Base-by-base conservation (phyloP, 2,888 invertebrate species). In the Barypeithes pellucidus region DNA sequence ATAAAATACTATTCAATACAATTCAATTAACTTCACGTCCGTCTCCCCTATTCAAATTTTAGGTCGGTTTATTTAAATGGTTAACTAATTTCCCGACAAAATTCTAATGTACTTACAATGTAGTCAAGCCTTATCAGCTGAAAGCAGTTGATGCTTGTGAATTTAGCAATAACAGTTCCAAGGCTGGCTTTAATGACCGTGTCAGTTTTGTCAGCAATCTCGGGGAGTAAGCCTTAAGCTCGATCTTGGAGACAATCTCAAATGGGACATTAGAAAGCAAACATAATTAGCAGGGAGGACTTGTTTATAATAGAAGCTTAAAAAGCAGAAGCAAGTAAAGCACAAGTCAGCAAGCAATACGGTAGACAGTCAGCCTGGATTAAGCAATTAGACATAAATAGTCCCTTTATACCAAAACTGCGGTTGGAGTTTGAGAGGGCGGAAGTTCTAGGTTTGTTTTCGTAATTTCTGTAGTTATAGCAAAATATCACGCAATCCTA, bases 1-100 rank as follows among this genome's bases (percentile, higher is more conserved):
- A 50, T 50, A 50, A 50, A 24, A 50, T 3, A 24, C 22, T 12
- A 50, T 22, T 50, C 24, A 50, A 24, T 50, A 50, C 50, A 50
- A 50, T 50, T 24, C 24, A 50, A 50, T 50, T 50, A 50, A 50
- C 24, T 22, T 24, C n/a, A 9, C 20, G 50, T 24, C 43, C 43
- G 43, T n/a, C 43, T 43, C 2, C 3, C 18, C 43, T 16, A 43
- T 16, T 43, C 16, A 43, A 43, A 43, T 43, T 39, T 39, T n/a
- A 39, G n/a, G n/a, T 39, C 9, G 8, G 39, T 39, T n/a, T n/a
- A 39, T 39, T 39, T 39, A 39, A n/a, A 39, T n/a, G n/a, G 4
- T n/a, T n/a, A n/a, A 39, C n/a, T 39, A 39, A 39, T 39, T 39
- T 2, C 4, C n/a, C 39, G 9, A 3, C n/a, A 39, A 39, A 39